Base-by-base conservation (phyloP, 2,113 vertebrate genomes). In the Corvus moneduloides region DNA sequence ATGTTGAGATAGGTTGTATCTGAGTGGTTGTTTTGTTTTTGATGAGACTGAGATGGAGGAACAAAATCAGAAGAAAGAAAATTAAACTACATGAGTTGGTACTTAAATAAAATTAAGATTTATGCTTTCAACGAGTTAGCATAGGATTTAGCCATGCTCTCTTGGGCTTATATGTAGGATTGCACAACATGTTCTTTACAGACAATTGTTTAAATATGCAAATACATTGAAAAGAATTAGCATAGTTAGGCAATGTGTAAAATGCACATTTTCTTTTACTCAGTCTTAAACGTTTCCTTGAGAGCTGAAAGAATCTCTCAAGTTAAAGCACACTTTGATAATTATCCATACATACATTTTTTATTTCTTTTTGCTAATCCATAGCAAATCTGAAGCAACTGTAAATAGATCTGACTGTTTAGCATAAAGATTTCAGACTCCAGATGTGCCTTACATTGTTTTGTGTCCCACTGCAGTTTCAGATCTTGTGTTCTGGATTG, bases 131-230 rank as follows among this genome's bases (percentile, higher is more conserved):
- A 68, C 28, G 64, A 84, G 82, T 74, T 90, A 43, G 7, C 71
- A 74, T 6, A 93, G 90, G 49, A 87, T 93, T 91, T 77, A 95
- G 33, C 26, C 49, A 64, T 59, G 73, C 32, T 83, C 9, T 85
- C 61, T 73, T 54, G 33, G 61, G 62, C 16, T 91, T 87, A 66
- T 85, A 75, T 62, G 76, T 83, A 46, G 63, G 52, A 80, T 33
- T 80, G 68, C 59, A 87, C 72, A 94, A 81, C 26, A 44, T 11
- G 54, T 89, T 85, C 56, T 96, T 95, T 90, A 66, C 54, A 94
- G 76, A 82, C 79, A 87, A 84, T 94, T 94, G 79, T 87, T 91
- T 92, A 85, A 96, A 95, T 80, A 96, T 93, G 89, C 48, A 95
- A 97, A 95, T 80, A 83, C 18, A 68, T 52, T 55, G 56, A 90